A percentile compares a stretch with the other conserved stretches of the same genome.
Conservation (phyloP, 2,797 vertebrate species). For the Onychomys torridus region DNA sequence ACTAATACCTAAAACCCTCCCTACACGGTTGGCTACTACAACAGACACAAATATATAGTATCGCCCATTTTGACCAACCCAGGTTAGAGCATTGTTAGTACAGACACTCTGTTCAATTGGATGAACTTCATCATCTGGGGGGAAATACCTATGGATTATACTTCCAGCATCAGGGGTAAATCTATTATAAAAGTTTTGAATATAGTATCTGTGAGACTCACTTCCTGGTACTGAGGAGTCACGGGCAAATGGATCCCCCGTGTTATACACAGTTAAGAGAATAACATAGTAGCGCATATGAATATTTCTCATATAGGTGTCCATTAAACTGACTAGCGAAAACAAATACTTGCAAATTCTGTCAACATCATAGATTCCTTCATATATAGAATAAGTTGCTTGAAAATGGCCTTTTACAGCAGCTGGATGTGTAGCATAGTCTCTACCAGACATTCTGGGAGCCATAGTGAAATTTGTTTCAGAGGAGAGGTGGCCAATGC, state of each 20-base stretch:
- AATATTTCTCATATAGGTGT: background rate
- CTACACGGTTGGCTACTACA: constrained; percentile 41
- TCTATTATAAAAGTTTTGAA: accelerated
- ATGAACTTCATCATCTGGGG: accelerated
- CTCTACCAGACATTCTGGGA: background rate
- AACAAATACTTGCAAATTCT: background rate
- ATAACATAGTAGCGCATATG: background rate
- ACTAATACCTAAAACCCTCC: constrained; percentile 58
- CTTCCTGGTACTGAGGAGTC: accelerated
- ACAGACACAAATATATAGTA: background rate
- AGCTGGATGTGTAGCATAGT: accelerated
- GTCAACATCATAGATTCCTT: accelerated
- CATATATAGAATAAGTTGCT: accelerated
- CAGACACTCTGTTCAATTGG: accelerated
- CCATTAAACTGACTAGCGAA: background rate
- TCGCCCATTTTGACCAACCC: accelerated
- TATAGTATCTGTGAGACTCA: accelerated
- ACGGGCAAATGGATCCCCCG: accelerated
- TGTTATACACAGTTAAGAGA: accelerated
- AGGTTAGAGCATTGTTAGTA: accelerated
- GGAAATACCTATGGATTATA: accelerated
- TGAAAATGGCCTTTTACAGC: accelerated
- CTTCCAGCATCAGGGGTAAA: accelerated
- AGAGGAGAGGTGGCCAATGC: accelerated
- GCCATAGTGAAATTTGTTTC: accelerated